These are phyloP conservation scores for Ageneiosus marmoratus DNA, from an alignment of 2,113 vertebrate species.

Conservation along the genomic window DNA sequence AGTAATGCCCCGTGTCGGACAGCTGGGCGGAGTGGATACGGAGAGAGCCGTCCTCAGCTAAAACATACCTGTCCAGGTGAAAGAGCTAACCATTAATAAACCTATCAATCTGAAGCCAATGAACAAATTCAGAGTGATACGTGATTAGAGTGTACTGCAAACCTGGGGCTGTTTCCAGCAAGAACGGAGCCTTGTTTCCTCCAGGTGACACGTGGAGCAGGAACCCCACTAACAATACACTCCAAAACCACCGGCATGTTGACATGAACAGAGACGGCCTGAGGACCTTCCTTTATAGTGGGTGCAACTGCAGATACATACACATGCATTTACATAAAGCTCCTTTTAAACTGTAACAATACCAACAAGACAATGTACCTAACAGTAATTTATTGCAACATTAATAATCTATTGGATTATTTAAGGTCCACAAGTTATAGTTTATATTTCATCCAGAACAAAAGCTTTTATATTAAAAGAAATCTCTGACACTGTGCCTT, in stretches of 20 bases:
- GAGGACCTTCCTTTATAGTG: conserved; percentile 76
- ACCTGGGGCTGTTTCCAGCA: conserved; percentile 73
- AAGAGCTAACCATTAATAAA: neutral
- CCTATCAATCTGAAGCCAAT: neutral
- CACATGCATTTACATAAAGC: neutral
- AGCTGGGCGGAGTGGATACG: conserved; percentile 80
- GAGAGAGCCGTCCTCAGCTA: conserved; percentile 84
- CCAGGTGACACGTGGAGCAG: conserved; percentile 86
- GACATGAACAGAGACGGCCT: conserved; percentile 69
- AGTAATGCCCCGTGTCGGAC: conserved; percentile 83
- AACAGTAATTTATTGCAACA: neutral
- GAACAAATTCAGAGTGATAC: neutral
- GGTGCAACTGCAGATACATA: conserved; percentile 79
- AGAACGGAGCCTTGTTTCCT: conserved; percentile 89
- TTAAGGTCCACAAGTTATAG: neutral
- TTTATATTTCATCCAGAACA: neutral
- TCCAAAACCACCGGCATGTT: conserved; percentile 77
- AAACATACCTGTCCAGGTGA: conserved; percentile 72
- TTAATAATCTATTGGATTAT: neutral
- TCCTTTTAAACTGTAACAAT: neutral
- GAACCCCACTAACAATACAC: conserved; percentile 83
- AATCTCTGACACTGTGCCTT: too few relatives aligned
- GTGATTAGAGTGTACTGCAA: neutral
- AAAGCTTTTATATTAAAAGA: neutral
- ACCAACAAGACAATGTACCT: neutral